These are phyloP conservation scores for Scortum barcoo DNA, from an alignment of 2,113 vertebrate genomes.

Conservation along the genomic window DNA sequence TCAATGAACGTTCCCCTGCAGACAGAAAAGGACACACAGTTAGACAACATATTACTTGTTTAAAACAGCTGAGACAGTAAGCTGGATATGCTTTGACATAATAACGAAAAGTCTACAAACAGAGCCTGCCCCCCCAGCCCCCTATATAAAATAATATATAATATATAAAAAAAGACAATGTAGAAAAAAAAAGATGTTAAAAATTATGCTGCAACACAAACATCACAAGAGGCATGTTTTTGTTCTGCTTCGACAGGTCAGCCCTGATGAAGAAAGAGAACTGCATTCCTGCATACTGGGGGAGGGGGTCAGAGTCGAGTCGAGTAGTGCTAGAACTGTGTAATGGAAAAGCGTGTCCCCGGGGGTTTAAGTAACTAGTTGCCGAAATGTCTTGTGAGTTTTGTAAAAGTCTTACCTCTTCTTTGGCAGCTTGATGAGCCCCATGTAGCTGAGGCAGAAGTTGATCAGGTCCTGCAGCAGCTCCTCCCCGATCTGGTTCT, in stretches of 20 bases:
- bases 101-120: background rate
- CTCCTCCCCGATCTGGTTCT: slow-evolving; percentile 95
- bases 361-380: background rate
- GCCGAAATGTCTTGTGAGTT: background rate
- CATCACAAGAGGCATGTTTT: background rate
- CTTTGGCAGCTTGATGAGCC: slow-evolving; percentile 94
- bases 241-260: background rate
- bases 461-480: slow-evolving; percentile 98
- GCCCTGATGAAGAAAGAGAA: background rate
- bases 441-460: slow-evolving; percentile 98
- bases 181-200: background rate
- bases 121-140: background rate
- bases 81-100: background rate
- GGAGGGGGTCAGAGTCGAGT: background rate
- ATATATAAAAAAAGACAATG: background rate
- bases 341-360: too few relatives aligned
- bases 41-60: background rate
- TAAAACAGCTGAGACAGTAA: background rate
- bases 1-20: slow-evolving; percentile 97
- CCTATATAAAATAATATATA: too few relatives aligned
- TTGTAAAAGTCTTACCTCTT: slow-evolving; percentile 87
- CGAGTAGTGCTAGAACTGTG: too few relatives aligned
- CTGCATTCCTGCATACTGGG: background rate
- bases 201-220: background rate
- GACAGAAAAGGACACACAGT: accelerated